Percentiles rank a stretch among this genome's conserved stretches.
phyloP scores from a whole-genome alignment of 2,113 vertebrate genomes.

The Muntiacus muntjak region DNA sequence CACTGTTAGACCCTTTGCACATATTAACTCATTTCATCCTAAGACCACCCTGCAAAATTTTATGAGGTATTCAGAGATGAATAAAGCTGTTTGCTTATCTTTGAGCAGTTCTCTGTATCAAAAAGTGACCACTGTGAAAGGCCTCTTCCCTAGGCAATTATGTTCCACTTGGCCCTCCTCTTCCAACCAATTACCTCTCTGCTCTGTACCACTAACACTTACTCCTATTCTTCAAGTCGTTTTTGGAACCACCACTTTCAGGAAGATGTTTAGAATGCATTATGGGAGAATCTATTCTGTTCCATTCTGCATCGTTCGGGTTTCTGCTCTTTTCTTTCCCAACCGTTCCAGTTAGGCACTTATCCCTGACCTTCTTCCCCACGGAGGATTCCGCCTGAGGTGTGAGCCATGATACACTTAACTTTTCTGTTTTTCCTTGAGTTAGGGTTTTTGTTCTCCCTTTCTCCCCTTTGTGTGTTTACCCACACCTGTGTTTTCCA shows the following conservation, averaged over 20 bases:
- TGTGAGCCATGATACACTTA: background rate
- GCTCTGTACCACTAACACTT: background rate
- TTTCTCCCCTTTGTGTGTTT: background rate
- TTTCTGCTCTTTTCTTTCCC: background rate
- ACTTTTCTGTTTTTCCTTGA: background rate
- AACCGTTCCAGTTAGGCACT: background rate
- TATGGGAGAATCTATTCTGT: background rate
- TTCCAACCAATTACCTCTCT: background rate
- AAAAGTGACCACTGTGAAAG: background rate
- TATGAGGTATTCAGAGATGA: background rate
- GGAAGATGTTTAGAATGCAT: background rate
- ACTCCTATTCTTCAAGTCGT: accelerated
- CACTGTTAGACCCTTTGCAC: background rate
- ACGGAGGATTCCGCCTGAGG: background rate
- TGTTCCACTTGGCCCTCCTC: background rate
- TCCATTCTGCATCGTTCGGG: background rate
- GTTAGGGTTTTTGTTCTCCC: background rate
- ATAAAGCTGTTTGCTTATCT: background rate
- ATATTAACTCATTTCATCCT: background rate
- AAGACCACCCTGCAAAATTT: background rate
- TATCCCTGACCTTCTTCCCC: background rate
- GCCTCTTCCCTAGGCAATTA: background rate
- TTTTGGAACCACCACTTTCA: background rate
- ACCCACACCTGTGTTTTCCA: background rate
- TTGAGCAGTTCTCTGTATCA: background rate